phyloP scores from a whole-genome alignment of 2,113 vertebrate genomes.

The Python bivittatus region DNA sequence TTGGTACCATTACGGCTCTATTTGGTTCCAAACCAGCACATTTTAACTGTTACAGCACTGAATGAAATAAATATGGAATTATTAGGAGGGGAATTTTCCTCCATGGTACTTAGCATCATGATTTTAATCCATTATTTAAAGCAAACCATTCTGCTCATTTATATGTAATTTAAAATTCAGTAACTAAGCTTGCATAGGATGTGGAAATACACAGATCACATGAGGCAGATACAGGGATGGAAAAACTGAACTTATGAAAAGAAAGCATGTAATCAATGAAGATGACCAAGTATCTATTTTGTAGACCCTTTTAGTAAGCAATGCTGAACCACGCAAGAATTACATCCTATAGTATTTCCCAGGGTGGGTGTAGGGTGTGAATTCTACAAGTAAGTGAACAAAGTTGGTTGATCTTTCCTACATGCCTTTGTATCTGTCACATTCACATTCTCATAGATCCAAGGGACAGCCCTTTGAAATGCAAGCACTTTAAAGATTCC shows the following conservation, averaged over 20 bases:
- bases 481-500: not conserved
- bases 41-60: not conserved
- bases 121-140: not conserved
- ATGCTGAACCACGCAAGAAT: not conserved
- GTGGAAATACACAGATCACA: not conserved
- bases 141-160: not conserved
- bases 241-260: not conserved
- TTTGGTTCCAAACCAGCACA: not conserved
- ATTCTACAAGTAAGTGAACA: not conserved
- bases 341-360: not conserved
- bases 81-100: not conserved
- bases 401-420: not conserved
- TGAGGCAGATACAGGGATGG: not conserved
- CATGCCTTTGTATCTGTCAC: not conserved
- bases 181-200: not conserved
- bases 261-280: too few species aligned
- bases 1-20: not conserved
- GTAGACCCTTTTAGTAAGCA: too few species aligned
- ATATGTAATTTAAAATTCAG: not conserved
- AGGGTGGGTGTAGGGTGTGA: not conserved
- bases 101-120: not conserved
- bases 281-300: too few species aligned
- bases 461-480: not conserved
- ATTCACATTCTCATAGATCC: not conserved
- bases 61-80: not conserved